These are phyloP conservation scores for Gymnocephalus cernua DNA, from an alignment of 2,113 vertebrate genomes.

Conservation along the genomic window DNA sequence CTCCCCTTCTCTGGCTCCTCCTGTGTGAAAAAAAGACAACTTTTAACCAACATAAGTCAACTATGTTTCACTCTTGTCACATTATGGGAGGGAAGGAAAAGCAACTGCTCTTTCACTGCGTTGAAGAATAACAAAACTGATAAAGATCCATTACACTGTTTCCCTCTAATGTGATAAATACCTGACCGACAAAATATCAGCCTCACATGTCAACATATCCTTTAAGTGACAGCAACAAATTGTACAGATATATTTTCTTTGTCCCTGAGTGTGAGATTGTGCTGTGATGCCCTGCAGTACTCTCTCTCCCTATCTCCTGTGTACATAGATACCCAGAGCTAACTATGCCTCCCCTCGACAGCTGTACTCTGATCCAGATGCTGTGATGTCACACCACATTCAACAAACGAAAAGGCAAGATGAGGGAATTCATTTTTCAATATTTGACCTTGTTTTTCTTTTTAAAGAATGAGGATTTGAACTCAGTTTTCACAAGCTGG, in stretches of 20 bases:
- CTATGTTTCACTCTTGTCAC: not conserved
- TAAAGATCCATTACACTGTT: conserved; percentile 4
- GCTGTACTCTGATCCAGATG: conserved; percentile 34
- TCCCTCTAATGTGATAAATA: conserved; percentile 36
- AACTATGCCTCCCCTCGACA: conserved; percentile 32
- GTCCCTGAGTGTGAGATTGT: conserved; percentile 20
- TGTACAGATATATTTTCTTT: conserved; percentile 65
- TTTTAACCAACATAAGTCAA: not conserved
- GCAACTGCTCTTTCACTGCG: not conserved
- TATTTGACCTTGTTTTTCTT: conserved; percentile 36
- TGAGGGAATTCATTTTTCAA: conserved; percentile 57
- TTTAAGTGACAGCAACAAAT: conserved; percentile 43
- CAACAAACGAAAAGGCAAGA: conserved; percentile 38
- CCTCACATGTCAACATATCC: conserved; percentile 9
- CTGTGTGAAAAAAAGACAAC: not conserved
- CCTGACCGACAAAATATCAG: conserved; percentile 1
- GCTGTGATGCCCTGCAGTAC: not conserved
- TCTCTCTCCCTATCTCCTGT: conserved; percentile 10
- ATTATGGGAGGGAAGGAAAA: not conserved
- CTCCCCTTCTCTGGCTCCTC: not conserved
- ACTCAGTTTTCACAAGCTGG: not conserved
- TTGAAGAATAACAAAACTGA: not conserved
- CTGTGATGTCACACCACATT: conserved; percentile 46
- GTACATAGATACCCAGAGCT: conserved; percentile 41
- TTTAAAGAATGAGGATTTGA: conserved; percentile 31